Base-by-base conservation (phyloP, 2,113 vertebrate species). In the Trogon melanurus region DNA sequence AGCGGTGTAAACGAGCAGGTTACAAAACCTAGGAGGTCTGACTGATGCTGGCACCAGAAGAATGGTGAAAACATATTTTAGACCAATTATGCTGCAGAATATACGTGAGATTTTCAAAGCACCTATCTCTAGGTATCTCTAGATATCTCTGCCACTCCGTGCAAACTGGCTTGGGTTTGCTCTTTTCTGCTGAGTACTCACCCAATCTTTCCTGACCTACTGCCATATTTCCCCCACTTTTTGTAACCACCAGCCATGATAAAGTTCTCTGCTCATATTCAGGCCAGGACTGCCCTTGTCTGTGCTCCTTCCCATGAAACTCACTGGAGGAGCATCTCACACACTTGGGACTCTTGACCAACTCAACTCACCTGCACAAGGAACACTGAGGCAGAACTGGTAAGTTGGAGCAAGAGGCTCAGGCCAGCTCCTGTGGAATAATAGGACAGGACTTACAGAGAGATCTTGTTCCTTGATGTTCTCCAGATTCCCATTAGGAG, bases 1-100 rank as follows among this genome's bases (percentile, higher is more conserved):
- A 85, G 27, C 69, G 70, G 25, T 22, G 44, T 57, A 90, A 95
- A 93, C 56, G 89, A 73, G 85, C 72, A 92, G 56, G 88, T 62
- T 74, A 61, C 69, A 69, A 84, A 87, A 71, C 32, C 30, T 27
- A 57, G n/a, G 67, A 90, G 71, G 56, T 36, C 62, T 54, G 66
- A 50, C 54, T 73, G 62, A 48, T 0, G 0, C 45, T 61, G 47
- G 56, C 60, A 94, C 22, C 25, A 80, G 72, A 66, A 88, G 30
- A 88, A 79, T 2, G 4, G 61, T 48, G 27, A 85, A 82, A 94
- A 88, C 2, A 1, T 65, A 53, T 72, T 93, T 93, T 61, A 91
- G 85, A 61, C 18, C 47, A 73, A 53, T 76, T 85, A 50, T 16
- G 17, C 9, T 32, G 13, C 20, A 57, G 50, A 61, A 85, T 47